Evolutionary conservation across 1,140 invertebrate genomes (phyloP), one percentile per base, ranked within the genome.

Genomic region (Atta texana): DNA sequence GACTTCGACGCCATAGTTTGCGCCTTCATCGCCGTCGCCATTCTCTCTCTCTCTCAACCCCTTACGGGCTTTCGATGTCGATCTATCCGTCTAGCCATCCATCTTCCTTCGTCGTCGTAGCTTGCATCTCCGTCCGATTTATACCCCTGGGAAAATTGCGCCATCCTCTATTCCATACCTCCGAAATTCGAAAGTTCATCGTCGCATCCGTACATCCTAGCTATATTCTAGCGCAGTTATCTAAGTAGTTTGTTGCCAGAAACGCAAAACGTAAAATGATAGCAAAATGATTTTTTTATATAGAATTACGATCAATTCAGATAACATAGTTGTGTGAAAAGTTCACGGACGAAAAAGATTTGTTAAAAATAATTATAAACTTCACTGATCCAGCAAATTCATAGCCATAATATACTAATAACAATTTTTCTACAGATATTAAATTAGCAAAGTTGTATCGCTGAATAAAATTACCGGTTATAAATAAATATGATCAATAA

Each of bases 91-190:
- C 51, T 61, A 66, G 44, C 69, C 44, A 71, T 74, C 59, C 39
- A 68, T 80, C 75, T 71, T 24, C 28, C 57, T 51, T 61, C 55
- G 49, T 59, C 77, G 63, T 82, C 72, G 51, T 68, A 68, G 51
- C 74, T 59, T 76, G 86, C 88, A 88, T 90, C 64, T 88, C 59
- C 82, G 61, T 74, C 55, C 69, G 88, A 91, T 89, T 74, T 89
- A 92, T 92, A 89, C 75, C 71, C 80, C 71, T 87, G 87, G 75
- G 85, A 90, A 87, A 89, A 91, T 92, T 80, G 87, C 87, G 44
- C 16, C 21, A 28, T 57, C 6, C 76, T 28, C 2, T 57, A 34
- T 55, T 34, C n/a, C 51, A 34, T 57, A 10, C 12, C 21, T 21
- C 51, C 61, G 53, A 78, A 86, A 86, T 80, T 91, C 63, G 63